Conservation (phyloP, 2,797 vertebrate genomes). For the Scyliorhinus canicula region DNA sequence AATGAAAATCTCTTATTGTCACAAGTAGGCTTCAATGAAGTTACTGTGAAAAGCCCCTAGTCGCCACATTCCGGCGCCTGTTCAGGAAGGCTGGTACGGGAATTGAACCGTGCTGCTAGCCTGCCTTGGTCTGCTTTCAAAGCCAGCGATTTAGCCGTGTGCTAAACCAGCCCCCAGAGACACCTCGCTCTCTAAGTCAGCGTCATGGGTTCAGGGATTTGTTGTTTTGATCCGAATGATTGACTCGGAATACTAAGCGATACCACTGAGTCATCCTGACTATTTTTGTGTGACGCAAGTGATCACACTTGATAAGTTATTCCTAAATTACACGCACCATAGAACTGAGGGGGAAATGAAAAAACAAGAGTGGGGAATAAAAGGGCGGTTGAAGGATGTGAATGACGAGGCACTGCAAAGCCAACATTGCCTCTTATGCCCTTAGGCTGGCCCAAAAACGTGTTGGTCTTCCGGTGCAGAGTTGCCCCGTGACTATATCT, state of each 20-base stretch:
- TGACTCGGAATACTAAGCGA: not conserved
- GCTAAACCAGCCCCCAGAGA: too few relatives aligned
- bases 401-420: not conserved
- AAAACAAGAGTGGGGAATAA: not conserved
- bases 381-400: too few relatives aligned
- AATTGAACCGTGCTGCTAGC: too few relatives aligned
- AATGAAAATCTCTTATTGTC: too few relatives aligned
- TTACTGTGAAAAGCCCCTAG: too few relatives aligned
- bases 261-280: not conserved
- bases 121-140: too few relatives aligned
- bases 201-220: not conserved
- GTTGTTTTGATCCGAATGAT: not conserved
- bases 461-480: not conserved
- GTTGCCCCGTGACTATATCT: not conserved
- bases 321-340: not conserved
- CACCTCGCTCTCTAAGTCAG: not conserved
- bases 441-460: too few relatives aligned
- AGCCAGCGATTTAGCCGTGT: too few relatives aligned
- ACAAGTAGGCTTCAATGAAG: too few relatives aligned
- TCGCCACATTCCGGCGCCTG: too few relatives aligned
- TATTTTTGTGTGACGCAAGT: not conserved
- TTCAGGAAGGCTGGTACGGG: too few relatives aligned
- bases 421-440: not conserved
- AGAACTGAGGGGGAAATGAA: not conserved
- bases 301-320: conserved; percentile 19